Percentiles rank a stretch among this genome's conserved stretches.
Evolutionary conservation across 2,888 invertebrate species (phyloP).

Genomic region (Eremobia ochroleuca): DNA sequence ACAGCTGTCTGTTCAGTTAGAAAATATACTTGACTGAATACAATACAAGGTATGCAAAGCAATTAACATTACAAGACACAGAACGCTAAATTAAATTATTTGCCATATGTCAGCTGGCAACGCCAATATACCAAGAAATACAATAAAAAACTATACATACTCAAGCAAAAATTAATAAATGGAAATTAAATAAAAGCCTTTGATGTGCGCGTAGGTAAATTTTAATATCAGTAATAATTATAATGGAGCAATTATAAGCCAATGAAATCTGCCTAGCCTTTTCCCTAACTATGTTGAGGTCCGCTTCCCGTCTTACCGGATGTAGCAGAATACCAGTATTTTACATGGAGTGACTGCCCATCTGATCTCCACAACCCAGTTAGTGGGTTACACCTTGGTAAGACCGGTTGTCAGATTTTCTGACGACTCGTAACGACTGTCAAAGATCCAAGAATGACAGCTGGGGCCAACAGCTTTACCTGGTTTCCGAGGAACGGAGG

Average conservation of each 20-base stretch:
- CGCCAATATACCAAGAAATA: too few species aligned
- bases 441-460: not conserved
- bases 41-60: too few species aligned
- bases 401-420: too few species aligned
- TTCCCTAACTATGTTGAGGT: not conserved
- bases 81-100: too few species aligned
- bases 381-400: not conserved
- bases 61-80: too few species aligned
- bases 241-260: not conserved
- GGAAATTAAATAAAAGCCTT: too few species aligned
- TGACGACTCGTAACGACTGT: not conserved
- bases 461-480: not conserved
- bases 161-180: too few species aligned
- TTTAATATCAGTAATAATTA: conserved; percentile 10
- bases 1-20: too few species aligned
- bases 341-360: not conserved
- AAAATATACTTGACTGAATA: too few species aligned
- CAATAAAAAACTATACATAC: too few species aligned
- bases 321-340: not conserved
- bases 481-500: not conserved
- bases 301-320: not conserved
- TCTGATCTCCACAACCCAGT: not conserved
- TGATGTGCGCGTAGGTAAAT: conserved; percentile 16
- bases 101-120: too few species aligned
- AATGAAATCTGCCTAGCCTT: not conserved